Base-by-base conservation (phyloP, 2,797 vertebrate genomes). In the Mormyrops attenuatus region DNA sequence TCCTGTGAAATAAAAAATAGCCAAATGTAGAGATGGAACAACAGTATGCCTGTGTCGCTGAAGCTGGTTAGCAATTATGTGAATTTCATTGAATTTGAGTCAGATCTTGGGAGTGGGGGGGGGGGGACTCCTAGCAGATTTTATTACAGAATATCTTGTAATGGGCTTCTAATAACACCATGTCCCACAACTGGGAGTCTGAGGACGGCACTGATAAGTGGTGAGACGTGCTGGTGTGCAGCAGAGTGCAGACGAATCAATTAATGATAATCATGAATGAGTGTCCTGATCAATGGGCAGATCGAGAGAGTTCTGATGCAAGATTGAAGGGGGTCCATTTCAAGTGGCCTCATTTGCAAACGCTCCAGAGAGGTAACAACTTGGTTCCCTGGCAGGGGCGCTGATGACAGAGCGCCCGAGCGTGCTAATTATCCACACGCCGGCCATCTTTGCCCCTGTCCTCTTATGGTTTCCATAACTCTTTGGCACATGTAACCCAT, bases 31-130 rank as follows among this genome's bases (percentile, higher is more conserved):
- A 41, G 69, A 77, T 41, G 69, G 50, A 80, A 80, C n/a, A 11
- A 82, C 49, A 50, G 52, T 15, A 44, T 47, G 7, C 3, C 13
- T 34, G 55, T 9, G 15, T 15, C 26, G 47, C 50, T 82, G 34
- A 50, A 49, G 49, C 22, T 41, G 44, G 84, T 89, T 69, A 30
- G 44, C 53, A 89, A 85, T 89, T 89, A 86, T 49, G 41, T 17
- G 57, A 69, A 86, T 60, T 15, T 44, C 55, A 69, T 86, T 22
- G 47, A 89, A 89, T 69, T 26, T 30, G 17, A 4, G 20, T 22
- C 82, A 85, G 55, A 2, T 17, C 41, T 52, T 22, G 22, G 52
- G 55, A n/a, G 41, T 38, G 5, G 80, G 38, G 38, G n/a, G 55
- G n/a, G 13, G 13, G 17, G 77, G 17, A 7, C 6, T 47, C 77